Evolutionary conservation across 2,888 invertebrate genomes (phyloP).

Genomic region (Tuta absoluta): DNA sequence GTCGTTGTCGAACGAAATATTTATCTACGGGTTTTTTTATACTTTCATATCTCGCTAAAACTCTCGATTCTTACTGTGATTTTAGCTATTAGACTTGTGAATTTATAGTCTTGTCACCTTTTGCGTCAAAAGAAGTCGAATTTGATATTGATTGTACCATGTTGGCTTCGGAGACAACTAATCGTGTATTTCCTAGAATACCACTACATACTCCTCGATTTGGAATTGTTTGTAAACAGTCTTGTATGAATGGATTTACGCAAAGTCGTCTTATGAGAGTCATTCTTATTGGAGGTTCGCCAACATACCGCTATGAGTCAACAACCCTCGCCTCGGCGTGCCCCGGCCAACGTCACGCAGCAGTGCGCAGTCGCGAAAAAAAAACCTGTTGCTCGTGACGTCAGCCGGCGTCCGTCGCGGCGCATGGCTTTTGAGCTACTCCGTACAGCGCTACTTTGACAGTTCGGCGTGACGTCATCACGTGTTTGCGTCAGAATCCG

Average conservation of each 20-base stretch:
- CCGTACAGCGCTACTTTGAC: constrained; percentile 3
- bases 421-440: not conserved
- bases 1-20: too few relatives aligned
- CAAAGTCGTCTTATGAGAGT: constrained; percentile 9
- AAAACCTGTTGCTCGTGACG: constrained; percentile 22
- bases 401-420: constrained; percentile 1
- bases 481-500: not conserved
- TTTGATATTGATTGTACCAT: not conserved
- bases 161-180: not conserved
- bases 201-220: not conserved
- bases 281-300: constrained; percentile 3
- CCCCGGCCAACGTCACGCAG: constrained; percentile 1
- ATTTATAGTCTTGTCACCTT: too few relatives aligned
- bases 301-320: constrained; percentile 21
- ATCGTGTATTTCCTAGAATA: not conserved
- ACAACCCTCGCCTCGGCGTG: not conserved
- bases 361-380: constrained; percentile 15
- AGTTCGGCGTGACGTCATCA: not conserved
- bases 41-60: too few relatives aligned
- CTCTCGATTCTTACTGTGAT: too few relatives aligned
- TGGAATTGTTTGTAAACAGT: constrained; percentile 10
- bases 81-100: too few relatives aligned
- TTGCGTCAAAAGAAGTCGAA: too few relatives aligned
- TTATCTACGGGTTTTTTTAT: too few relatives aligned
- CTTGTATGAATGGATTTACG: constrained; percentile 20